Evolutionary conservation across 2,888 invertebrate species (phyloP), one percentile per base, ranked within the genome.

Genomic region (Drosophila phalerata): DNA sequence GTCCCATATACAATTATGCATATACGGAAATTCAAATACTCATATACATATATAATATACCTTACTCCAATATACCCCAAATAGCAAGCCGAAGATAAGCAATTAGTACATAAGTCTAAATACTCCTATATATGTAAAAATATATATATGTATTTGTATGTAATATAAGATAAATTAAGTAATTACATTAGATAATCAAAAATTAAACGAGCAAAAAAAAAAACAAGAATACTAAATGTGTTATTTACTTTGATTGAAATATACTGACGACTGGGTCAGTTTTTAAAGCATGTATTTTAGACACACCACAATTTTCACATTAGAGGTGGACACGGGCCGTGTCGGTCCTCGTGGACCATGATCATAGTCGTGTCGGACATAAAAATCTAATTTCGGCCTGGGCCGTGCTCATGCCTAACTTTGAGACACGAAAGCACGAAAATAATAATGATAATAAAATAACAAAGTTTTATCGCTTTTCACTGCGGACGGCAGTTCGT

Each of bases 171-270:
- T 78, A 74, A 75, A 64, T 67, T 85, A 85, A 89, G 88, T 82
- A 85, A 85, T 85, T 89, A 85, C 83, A 80, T 82, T 85, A 87
- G 85, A 85, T 85, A 85, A 85, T 85, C 85, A 85, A 87, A 89
- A 88, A 85, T 89, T 88, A 84, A 81, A 73, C 58, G 65, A 69
- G 56, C 69, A 38, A 74, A 64, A 34, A 66, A 67, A 67, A 73
- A 55, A 53, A 15, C 9, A 48, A 43, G 57, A 48, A 11, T 8
- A 2, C 13, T 4, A 40, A 30, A 11, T 40, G 15, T 25, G n/a
- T 30, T 1, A 4, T 15, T 43, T 25, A 11, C 22, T 43, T 13
- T 1, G 32, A n/a, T 10, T 32, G 13, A 9, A 28, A 19, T 28
- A 17, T 3, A 0, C 3, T 9, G 0, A 3, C 0, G 22, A 25